Conservation (phyloP, 2,888 invertebrate genomes). For the Diplazon laetatorius region DNA sequence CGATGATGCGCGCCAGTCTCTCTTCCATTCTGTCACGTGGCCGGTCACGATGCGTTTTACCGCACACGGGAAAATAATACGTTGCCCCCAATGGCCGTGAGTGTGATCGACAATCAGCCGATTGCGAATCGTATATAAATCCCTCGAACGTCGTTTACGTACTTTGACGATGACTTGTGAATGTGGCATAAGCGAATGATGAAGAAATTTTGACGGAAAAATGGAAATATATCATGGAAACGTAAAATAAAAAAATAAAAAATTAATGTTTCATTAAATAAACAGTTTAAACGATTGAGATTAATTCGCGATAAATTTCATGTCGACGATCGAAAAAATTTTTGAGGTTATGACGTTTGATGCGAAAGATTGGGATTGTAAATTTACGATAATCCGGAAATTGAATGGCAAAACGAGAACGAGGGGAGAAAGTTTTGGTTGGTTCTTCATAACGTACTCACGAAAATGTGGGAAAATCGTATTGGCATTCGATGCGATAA, state of each 20-base stretch:
- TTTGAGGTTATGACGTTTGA: too few species aligned
- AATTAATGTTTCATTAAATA: background rate
- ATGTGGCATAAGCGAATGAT: conserved; percentile 2
- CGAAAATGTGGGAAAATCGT: background rate
- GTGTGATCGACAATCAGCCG: conserved; percentile 51
- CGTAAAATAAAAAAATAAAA: too few species aligned
- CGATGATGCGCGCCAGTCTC: conserved; percentile 19
- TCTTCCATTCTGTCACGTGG: conserved; percentile 59
- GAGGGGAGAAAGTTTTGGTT: too few species aligned
- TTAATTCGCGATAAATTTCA: too few species aligned
- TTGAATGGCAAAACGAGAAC: background rate
- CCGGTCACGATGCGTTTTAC: conserved; percentile 60
- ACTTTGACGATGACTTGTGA: background rate
- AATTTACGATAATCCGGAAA: background rate
- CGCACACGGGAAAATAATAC: conserved; percentile 57
- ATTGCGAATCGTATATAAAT: conserved; percentile 13
- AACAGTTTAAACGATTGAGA: too few species aligned
- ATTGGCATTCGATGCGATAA: conserved; percentile 4
- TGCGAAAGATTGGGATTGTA: background rate
- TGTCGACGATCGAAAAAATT: too few species aligned
- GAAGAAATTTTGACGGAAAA: conserved; percentile 8
- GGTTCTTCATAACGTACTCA: too few species aligned
- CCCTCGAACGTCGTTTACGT: background rate
- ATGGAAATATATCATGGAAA: background rate
- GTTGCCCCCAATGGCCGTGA: conserved; percentile 50